Evolutionary conservation across 2,797 vertebrate species (phyloP), one percentile per base, ranked within the genome.

Genomic region (Tamandua tetradactyla): DNA sequence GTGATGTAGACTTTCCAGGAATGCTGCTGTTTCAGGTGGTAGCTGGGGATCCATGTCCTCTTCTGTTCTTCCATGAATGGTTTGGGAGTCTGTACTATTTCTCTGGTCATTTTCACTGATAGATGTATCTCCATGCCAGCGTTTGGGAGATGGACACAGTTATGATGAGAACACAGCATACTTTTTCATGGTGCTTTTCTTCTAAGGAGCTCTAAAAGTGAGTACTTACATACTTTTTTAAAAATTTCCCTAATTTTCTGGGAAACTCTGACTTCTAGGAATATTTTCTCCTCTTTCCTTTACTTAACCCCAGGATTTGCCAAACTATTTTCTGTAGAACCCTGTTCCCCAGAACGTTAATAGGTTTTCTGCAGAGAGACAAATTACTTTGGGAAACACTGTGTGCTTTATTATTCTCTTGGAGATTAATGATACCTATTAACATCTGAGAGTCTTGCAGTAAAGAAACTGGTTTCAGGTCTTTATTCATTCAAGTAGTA

Each of bases 341-440:
- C 8, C 49, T 74, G 8, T 30, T 81, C 42, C 42, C 35, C 30
- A 37, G 81, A 78, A 81, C 64, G 76, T 72, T 20, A 87, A 81
- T 61, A 87, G 44, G 52, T 72, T 95, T 89, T 95, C 57, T 40
- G 14, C 25, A 68, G 57, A 71, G 35, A 93, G 86, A 52, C 59
- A 40, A 79, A 66, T 89, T 76, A 52, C 35, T 82, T 94, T 94
- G 52, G 78, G 81, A 78, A 87, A 89, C 9, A 15, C 5, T 17
- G 37, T 20, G 52, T 44, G 64, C 49, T 93, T 91, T 59, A 68
- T 72, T 80, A 94, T 85, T 94, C 74, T 55, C 47, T 89, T 93
- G 75, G 64, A 84, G 80, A 93, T 62, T 44, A 66, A 94, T 69
- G 91, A 69, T 72, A 62, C 15, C 93, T 57, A 87, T 93, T 85